Conservation (phyloP, 2,888 invertebrate genomes). For the Tineola bisselliella region DNA sequence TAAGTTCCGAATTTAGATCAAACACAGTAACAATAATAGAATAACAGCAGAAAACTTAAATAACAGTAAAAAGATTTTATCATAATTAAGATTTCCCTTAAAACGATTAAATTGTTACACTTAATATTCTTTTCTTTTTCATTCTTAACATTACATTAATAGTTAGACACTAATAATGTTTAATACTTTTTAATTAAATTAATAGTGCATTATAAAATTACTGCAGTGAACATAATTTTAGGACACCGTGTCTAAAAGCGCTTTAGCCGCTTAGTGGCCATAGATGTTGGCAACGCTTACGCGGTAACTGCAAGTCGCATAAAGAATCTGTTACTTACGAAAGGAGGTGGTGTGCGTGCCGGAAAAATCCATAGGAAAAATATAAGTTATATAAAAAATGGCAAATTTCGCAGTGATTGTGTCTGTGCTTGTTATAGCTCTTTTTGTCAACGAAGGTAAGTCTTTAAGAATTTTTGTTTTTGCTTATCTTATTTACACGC, state of each 20-base stretch:
- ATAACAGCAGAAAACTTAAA: no score
- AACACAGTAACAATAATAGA: no score
- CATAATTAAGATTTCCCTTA: no score
- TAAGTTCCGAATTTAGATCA: no score
- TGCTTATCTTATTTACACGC: not conserved
- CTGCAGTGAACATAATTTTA: no score
- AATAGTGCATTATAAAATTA: no score
- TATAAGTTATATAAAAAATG: slow-evolving; percentile 29
- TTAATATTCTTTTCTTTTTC: no score
- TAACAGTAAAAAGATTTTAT: no score
- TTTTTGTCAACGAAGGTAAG: slow-evolving; percentile 51
- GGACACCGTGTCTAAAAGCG: not conserved
- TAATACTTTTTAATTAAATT: no score
- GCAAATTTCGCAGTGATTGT: slow-evolving; percentile 44
- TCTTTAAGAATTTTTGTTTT: not conserved
- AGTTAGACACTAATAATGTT: no score
- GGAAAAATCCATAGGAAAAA: not conserved
- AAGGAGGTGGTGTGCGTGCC: not conserved
- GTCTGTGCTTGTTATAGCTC: slow-evolving; percentile 46
- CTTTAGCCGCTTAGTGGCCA: not conserved
- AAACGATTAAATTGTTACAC: no score
- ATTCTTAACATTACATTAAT: no score
- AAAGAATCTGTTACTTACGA: not conserved
- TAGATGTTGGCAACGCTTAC: not conserved
- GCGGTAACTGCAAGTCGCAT: not conserved